These are phyloP conservation scores for Yponomeuta evonymella DNA, from an alignment of 2,888 invertebrate species.

Conservation along the genomic window DNA sequence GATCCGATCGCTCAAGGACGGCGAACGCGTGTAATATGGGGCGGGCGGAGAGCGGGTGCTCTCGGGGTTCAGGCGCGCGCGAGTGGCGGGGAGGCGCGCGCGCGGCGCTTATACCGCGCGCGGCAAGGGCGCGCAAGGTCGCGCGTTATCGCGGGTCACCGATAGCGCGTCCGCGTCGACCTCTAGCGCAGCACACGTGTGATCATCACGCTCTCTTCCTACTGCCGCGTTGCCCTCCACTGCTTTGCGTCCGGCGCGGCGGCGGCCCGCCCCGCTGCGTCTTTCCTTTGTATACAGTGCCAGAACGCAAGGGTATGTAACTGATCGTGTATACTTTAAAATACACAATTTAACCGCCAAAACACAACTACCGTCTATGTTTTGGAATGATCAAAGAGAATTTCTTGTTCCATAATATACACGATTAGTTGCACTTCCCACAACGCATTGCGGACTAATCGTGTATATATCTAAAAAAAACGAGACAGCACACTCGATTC, in stretches of 20 bases:
- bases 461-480: too few species aligned
- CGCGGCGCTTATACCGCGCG: conserved; percentile 22
- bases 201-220: neutral
- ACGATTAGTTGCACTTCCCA: too few species aligned
- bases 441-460: too few species aligned
- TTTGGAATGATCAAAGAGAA: too few species aligned
- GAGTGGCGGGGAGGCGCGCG: conserved; percentile 25
- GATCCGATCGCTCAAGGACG: conserved; percentile 5
- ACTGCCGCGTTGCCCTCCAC: conserved; percentile 5
- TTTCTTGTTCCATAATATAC: too few species aligned
- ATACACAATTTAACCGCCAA: too few species aligned
- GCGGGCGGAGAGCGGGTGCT: conserved; percentile 19
- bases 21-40: conserved; percentile 17
- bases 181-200: conserved; percentile 2
- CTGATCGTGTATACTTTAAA: too few species aligned
- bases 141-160: conserved; percentile 33
- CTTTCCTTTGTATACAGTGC: too few species aligned
- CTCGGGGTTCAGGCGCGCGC: conserved; percentile 15
- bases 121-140: conserved; percentile 67
- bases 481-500: too few species aligned
- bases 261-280: neutral
- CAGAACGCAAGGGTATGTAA: too few species aligned
- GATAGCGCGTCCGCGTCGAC: conserved; percentile 17
- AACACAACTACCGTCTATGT: too few species aligned
- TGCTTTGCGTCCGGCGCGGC: neutral